Evolutionary conservation across 2,888 invertebrate genomes (phyloP).

Genomic region (Hydropsyche betteni): DNA sequence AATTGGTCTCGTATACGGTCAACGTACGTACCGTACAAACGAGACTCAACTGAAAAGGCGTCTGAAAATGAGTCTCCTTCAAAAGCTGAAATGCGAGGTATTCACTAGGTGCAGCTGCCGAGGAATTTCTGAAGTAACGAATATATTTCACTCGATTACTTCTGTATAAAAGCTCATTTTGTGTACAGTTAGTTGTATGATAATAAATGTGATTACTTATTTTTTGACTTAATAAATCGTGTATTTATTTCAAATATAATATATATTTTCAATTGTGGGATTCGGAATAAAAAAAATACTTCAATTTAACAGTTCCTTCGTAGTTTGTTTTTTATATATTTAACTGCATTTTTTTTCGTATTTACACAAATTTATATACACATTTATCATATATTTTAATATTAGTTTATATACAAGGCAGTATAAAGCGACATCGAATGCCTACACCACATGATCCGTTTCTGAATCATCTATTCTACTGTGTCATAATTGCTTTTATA

Average conservation of each 20-base stretch:
- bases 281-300: neutral
- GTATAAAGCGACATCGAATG: constrained; percentile 45
- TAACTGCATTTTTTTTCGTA: constrained; percentile 42
- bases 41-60: neutral
- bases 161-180: neutral
- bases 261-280: neutral
- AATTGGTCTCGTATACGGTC: constrained; percentile 8
- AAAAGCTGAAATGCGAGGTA: constrained; percentile 41
- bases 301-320: constrained; percentile 35
- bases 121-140: neutral
- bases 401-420: constrained; percentile 46
- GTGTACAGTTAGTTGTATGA: neutral
- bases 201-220: neutral
- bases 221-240: too few relatives aligned
- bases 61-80: neutral
- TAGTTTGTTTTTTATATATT: constrained; percentile 36
- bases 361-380: constrained; percentile 46
- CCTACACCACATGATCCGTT: constrained; percentile 14
- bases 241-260: neutral
- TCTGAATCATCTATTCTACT: constrained; percentile 11
- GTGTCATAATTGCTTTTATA: neutral
- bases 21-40: neutral
- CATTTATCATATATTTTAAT: neutral
- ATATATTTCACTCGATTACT: neutral
- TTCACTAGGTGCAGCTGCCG: constrained; percentile 27